phyloP scores from a whole-genome alignment of 2,888 invertebrate genomes.

The Ectemnius continuus region DNA sequence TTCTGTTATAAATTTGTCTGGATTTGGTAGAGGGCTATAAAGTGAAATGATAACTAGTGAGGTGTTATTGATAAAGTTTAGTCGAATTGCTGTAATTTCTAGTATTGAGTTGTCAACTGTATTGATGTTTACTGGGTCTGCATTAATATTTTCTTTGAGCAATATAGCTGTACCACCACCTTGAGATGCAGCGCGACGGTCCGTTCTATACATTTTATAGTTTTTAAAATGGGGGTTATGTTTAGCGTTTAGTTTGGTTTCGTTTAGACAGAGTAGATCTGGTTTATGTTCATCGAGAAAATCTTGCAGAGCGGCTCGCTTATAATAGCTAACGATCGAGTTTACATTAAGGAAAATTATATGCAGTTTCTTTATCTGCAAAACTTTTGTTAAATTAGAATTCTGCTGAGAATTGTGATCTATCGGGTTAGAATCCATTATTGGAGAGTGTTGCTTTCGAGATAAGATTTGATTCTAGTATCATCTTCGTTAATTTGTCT shows the following conservation, averaged over 20 bases:
- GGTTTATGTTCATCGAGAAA: neutral
- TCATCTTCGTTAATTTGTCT: too few relatives aligned
- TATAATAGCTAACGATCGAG: neutral
- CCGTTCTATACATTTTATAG: neutral
- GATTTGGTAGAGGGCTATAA: neutral
- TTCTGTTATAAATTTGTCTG: neutral
- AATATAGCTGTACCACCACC: neutral
- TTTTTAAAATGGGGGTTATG: neutral
- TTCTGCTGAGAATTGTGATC: neutral
- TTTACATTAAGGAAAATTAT: slow-evolving; percentile 6
- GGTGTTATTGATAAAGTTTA: neutral
- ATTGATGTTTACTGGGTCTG: neutral
- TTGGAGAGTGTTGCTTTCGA: neutral
- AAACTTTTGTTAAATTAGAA: neutral
- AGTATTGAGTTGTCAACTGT: neutral
- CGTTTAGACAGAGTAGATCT: neutral
- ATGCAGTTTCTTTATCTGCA: neutral
- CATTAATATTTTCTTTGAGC: neutral
- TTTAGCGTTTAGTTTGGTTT: slow-evolving; percentile 2
- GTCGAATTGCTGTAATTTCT: neutral
- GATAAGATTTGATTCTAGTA: too few relatives aligned
- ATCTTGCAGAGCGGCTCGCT: neutral
- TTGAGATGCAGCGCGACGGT: neutral
- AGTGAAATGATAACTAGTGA: neutral
- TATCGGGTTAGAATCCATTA: neutral